phyloP scores from a whole-genome alignment of 1,140 invertebrate genomes.

The Akabosia matsudoensis region DNA sequence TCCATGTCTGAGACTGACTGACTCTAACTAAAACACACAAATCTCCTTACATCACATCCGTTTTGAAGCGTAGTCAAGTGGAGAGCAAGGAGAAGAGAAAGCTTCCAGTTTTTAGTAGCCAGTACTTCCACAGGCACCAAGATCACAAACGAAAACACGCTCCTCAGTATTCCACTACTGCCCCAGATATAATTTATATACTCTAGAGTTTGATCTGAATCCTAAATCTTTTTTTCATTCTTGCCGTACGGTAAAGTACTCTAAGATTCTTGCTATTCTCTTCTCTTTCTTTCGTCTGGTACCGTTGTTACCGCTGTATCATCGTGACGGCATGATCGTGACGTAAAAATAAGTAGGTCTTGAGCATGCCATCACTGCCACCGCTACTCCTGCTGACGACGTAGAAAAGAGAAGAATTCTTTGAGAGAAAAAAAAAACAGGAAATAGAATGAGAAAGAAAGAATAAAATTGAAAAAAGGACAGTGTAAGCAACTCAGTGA shows the following conservation, averaged over 20 bases:
- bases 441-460: neutral
- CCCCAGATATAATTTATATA: neutral
- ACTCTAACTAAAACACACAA: neutral
- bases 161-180: no score
- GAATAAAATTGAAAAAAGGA: neutral
- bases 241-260: no score
- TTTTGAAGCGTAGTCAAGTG: neutral
- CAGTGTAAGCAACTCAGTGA: no score
- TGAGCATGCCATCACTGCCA: neutral
- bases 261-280: no score
- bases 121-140: neutral
- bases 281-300: neutral
- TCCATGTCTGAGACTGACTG: neutral
- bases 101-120: no score
- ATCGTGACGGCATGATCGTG: neutral
- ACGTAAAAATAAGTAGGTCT: neutral
- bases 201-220: neutral
- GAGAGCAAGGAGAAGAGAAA: neutral
- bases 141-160: no score
- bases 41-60: constrained; percentile 7
- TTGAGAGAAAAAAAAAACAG: neutral
- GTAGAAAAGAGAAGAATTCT: neutral
- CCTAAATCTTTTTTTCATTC: neutral
- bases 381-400: neutral
- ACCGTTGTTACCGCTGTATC: neutral